These are phyloP conservation scores for Propithecus deckenii DNA, from an alignment of 2,797 vertebrate species.

Conservation along the genomic window DNA sequence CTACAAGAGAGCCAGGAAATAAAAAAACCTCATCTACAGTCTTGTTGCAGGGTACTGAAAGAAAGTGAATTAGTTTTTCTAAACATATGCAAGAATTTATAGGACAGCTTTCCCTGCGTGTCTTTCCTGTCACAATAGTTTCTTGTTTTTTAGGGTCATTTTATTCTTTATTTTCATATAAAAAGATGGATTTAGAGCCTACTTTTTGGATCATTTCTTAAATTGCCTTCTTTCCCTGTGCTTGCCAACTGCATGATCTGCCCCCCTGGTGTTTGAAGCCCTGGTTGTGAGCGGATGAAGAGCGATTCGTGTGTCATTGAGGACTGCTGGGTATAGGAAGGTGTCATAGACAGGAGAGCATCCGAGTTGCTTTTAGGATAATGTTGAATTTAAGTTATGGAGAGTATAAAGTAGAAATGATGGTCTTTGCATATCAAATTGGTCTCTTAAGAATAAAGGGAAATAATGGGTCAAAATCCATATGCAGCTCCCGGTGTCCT, in stretches of 20 bases:
- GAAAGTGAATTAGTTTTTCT: neutral
- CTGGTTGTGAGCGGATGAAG: neutral
- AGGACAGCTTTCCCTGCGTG: neutral
- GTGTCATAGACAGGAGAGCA: neutral
- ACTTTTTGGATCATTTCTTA: neutral
- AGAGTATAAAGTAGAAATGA: neutral
- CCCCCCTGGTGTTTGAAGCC: too few species aligned
- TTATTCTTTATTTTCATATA: neutral
- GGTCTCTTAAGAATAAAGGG: neutral
- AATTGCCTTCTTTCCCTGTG: neutral
- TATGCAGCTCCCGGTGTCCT: too few species aligned
- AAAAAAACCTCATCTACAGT: fast-evolving
- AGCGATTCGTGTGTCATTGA: neutral
- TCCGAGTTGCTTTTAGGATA: neutral
- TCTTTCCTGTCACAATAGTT: neutral
- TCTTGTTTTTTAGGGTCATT: neutral
- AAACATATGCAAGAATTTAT: neutral
- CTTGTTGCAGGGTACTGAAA: neutral
- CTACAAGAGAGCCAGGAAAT: neutral
- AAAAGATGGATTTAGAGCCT: neutral
- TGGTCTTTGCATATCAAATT: neutral
- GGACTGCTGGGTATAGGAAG: neutral
- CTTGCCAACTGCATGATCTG: neutral
- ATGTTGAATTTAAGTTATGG: neutral
- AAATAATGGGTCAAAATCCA: neutral